Evolutionary conservation across 2,797 vertebrate genomes (phyloP).

Genomic region (Sylvilagus floridanus): DNA sequence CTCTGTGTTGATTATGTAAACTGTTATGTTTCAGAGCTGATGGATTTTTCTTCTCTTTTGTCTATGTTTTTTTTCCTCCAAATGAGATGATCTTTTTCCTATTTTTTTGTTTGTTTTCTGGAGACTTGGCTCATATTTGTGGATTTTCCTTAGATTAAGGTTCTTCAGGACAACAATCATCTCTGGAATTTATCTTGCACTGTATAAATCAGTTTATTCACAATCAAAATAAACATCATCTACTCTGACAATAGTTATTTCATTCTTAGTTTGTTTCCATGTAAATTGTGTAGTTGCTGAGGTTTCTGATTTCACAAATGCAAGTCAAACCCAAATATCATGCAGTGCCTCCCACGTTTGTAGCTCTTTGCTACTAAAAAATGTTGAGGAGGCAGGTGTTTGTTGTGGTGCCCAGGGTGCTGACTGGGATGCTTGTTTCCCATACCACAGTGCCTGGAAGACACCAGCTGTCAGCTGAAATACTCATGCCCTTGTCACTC

Average conservation of each 20-base stretch:
- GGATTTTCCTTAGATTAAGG: background rate
- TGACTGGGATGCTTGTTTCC: no score
- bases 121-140: background rate
- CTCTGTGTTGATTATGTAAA: conserved; percentile 31
- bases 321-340: background rate
- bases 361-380: background rate
- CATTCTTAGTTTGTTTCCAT: conserved; percentile 6
- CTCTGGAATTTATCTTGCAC: background rate
- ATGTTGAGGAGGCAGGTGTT: no score
- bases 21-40: background rate
- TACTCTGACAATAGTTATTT: background rate
- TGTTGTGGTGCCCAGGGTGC: no score
- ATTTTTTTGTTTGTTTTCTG: background rate
- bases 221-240: conserved; percentile 24
- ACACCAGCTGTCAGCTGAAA: no score
- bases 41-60: background rate
- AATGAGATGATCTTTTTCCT: background rate
- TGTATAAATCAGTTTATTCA: background rate
- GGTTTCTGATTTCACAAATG: background rate
- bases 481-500: no score
- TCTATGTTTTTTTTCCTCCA: background rate
- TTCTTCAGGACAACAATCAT: background rate
- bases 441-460: no score
- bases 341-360: background rate
- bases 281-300: background rate